Evolutionary conservation across 2,113 vertebrate species (phyloP), one percentile per base, ranked within the genome.

Genomic region (Coptodon bakossiorum): DNA sequence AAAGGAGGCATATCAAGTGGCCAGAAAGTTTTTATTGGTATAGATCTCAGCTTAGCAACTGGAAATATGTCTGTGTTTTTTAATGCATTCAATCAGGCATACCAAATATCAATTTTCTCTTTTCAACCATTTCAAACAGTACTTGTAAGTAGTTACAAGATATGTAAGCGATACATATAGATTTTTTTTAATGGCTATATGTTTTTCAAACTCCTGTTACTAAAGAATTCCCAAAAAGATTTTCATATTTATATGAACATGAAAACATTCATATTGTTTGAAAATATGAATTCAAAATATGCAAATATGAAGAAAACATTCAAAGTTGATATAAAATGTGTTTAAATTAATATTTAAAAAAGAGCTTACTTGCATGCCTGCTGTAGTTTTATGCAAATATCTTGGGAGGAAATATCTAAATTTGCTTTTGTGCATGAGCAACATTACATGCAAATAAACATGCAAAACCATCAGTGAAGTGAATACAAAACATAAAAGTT

Each of bases 391-490:
- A 93, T 86, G 82, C 61, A 95, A 95, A 95, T 88, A 22, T 36
- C 5, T 22, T 82, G 85, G 89, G 24, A 89, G 93, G 92, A 93
- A 93, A 88, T 91, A 43, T 87, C 12, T 82, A 80, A 76, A 38
- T 86, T 90, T 90, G 63, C 13, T 85, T 89, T 48, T 50, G 36
- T 83, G 27, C 27, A 79, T 84, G 24, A 84, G 45, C 76, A 56
- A 81, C 78, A 85, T 45, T 84, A 68, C 52, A 94, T 92, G 88
- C 86, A 96, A 96, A 96, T 85, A 14, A 63, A 9, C 40, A 94
- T 95, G 90, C 89, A 96, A 94, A 95, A 73, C 19, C n/a, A 87
- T 78, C 22, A 45, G 24, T 86, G 57, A 53, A 86, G 80, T 36
- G n/a, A 84, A 89, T 38, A 61, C 53, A 90, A 91, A 86, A 82